A percentile compares a stretch with the other conserved stretches of the same genome.
phyloP scores from a whole-genome alignment of 2,797 vertebrate species.

The Toxotes lorentzi region DNA sequence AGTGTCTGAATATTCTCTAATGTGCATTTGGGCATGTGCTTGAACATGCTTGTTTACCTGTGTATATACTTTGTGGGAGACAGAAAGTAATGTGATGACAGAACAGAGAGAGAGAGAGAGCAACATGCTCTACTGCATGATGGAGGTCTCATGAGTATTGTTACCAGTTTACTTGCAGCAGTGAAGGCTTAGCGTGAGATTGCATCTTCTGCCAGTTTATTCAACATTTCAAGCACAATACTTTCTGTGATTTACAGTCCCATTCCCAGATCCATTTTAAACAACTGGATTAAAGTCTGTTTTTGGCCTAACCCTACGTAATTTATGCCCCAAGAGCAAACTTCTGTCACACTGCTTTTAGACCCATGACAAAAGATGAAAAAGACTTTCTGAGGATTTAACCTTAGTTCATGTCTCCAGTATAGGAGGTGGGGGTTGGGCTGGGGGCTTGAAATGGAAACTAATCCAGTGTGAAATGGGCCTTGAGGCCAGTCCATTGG shows the following conservation, averaged over 20 bases:
- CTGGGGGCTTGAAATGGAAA: conserved; percentile 73
- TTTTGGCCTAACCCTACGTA: conserved; percentile 32
- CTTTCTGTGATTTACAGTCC: conserved; percentile 36
- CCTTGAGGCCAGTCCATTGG: conserved; percentile 69
- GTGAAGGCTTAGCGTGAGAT: conserved; percentile 19
- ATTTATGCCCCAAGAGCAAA: conserved; percentile 53
- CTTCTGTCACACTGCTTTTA: conserved; percentile 61
- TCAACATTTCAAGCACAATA: conserved; percentile 43
- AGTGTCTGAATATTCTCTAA: conserved; percentile 21
- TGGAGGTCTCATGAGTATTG: conserved; percentile 43
- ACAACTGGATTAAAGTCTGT: conserved; percentile 50
- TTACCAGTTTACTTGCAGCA: conserved; percentile 27
- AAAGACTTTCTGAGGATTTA: conserved; percentile 68
- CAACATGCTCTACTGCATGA: conserved; percentile 4
- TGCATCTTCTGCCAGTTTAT: conserved; percentile 39
- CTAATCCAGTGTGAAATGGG: conserved; percentile 82
- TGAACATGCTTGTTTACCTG: conserved; percentile 41
- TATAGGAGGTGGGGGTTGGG: conserved; percentile 53
- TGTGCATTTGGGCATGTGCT: conserved; percentile 11
- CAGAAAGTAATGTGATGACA: conserved; percentile 29
- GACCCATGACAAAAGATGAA: conserved; percentile 67
- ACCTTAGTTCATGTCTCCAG: conserved; percentile 62
- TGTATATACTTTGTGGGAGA: conserved; percentile 21
- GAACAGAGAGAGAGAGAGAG: conserved; percentile 33
- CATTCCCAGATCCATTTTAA: conserved; percentile 47